Evolutionary conservation across 2,797 vertebrate species (phyloP).

Genomic region (Gymnothorax javanicus): DNA sequence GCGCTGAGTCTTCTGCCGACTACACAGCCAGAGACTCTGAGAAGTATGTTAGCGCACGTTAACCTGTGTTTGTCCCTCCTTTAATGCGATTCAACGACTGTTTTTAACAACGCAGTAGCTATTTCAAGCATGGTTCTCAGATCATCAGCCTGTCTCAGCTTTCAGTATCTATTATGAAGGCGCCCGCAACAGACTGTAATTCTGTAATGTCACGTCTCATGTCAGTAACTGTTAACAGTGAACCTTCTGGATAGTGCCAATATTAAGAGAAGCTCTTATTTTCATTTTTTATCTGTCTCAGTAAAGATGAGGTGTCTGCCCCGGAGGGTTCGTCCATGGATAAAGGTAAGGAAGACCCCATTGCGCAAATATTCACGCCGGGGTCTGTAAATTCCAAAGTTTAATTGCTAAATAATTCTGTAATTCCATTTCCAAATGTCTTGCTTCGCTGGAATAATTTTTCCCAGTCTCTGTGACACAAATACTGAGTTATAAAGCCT

Average conservation of each 20-base stretch:
- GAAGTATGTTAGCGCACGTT: background rate
- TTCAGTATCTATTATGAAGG: background rate
- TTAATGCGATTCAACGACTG: background rate
- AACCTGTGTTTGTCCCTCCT: background rate
- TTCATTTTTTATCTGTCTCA: background rate
- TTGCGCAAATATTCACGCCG: background rate
- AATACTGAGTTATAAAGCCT: too few species aligned
- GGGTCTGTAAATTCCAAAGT: too few species aligned
- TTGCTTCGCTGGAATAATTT: too few species aligned
- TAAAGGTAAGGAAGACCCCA: constrained; percentile 19
- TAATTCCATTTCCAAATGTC: too few species aligned
- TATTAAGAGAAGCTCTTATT: background rate
- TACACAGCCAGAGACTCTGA: background rate
- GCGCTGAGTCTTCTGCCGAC: background rate
- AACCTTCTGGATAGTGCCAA: background rate
- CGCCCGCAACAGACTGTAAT: background rate
- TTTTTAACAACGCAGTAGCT: background rate
- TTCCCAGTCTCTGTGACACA: too few species aligned
- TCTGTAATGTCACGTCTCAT: background rate
- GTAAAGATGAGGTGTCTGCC: background rate
- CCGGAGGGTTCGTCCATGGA: background rate
- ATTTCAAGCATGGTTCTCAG: background rate
- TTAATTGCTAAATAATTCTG: too few species aligned
- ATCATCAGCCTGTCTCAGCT: background rate
- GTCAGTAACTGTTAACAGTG: background rate